Conservation (phyloP, 2,113 vertebrate species). For the Mystacornis crossleyi region DNA sequence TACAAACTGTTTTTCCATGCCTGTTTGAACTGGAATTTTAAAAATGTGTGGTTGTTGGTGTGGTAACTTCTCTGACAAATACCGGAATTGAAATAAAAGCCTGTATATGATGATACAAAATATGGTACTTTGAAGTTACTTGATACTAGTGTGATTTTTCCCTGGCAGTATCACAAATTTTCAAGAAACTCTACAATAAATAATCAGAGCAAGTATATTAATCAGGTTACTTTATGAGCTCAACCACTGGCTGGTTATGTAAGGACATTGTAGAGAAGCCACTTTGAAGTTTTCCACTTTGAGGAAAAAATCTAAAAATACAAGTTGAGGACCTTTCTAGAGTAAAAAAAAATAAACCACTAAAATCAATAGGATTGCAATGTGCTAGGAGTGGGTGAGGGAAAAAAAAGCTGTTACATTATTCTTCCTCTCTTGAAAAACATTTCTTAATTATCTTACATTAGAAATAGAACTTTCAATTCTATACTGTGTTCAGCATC, state of each 20-base stretch:
- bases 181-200: not conserved
- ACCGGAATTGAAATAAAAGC: constrained; percentile 3
- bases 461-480: not conserved
- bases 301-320: constrained; percentile 18
- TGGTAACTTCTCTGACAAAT: constrained; percentile 43
- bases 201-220: not conserved
- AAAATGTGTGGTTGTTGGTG: constrained; percentile 37
- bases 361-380: not conserved
- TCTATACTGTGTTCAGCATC: not conserved
- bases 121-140: constrained; percentile 10
- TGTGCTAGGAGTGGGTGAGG: not conserved
- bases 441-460: not conserved
- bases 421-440: not conserved
- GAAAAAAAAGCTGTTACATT: not conserved
- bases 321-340: not conserved
- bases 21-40: constrained; percentile 47
- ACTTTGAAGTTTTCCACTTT: no score
- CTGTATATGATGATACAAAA: not conserved
- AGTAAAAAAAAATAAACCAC: not conserved
- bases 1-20: constrained; percentile 61
- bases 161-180: not conserved
- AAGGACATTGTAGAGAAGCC: not conserved
- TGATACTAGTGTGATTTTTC: constrained; percentile 1
- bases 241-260: not conserved
- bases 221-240: not conserved